Evolutionary conservation across 2,797 vertebrate genomes (phyloP).

Genomic region (Parauchenoglanis punctatus): DNA sequence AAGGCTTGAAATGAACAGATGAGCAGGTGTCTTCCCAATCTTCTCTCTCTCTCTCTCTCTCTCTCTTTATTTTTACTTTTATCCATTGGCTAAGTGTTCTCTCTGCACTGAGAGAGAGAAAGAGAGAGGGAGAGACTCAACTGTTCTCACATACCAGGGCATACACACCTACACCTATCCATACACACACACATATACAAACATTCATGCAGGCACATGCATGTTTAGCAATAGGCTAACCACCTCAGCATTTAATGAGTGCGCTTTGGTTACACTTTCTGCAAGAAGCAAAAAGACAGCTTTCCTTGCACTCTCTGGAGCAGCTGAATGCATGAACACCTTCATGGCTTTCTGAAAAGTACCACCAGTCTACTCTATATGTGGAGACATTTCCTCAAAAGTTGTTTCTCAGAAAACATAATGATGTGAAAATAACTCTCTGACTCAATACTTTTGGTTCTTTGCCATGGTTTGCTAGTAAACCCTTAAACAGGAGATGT

Average conservation of each 20-base stretch:
- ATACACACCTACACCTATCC: conserved; percentile 7
- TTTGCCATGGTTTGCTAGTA: not conserved
- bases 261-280: conserved; percentile 1
- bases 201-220: conserved; percentile 13
- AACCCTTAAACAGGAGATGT: not conserved
- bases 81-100: conserved; percentile 3
- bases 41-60: conserved; percentile 15
- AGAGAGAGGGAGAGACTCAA: not conserved
- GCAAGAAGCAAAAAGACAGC: not conserved
- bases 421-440: not conserved
- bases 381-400: not conserved
- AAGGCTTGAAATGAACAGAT: conserved; percentile 59
- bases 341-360: not conserved
- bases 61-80: not conserved
- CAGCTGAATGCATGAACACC: not conserved
- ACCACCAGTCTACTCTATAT: not conserved
- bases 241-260: conserved; percentile 17
- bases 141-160: conserved; percentile 2
- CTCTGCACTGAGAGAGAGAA: conserved; percentile 16
- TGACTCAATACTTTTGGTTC: not conserved
- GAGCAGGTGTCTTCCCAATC: conserved; percentile 63
- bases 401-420: not conserved
- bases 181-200: conserved; percentile 24
- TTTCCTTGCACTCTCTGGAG: not conserved
- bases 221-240: conserved; percentile 10